Conservation (phyloP, 2,113 vertebrate species). For the Esox niger region DNA sequence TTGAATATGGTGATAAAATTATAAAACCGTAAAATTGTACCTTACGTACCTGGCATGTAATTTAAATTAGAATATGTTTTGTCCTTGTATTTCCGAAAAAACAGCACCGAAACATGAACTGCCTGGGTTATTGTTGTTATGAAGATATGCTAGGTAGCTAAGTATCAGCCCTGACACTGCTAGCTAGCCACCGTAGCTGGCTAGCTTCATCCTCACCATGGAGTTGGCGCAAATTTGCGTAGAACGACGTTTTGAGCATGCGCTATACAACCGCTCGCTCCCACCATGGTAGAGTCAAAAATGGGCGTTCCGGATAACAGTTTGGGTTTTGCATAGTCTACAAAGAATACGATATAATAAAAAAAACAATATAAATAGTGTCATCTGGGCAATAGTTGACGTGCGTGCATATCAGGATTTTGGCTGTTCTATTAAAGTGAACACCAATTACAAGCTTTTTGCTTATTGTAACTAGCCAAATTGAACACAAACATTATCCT, state of each 20-base stretch:
- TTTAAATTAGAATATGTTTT: not conserved
- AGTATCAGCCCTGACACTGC: slow-evolving; percentile 36
- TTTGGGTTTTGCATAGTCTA: no score
- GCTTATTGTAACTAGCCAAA: no score
- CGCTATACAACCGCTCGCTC: slow-evolving; percentile 13
- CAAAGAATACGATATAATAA: no score
- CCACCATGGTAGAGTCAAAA: not conserved
- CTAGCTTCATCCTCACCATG: slow-evolving; percentile 24
- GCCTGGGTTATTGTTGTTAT: slow-evolving; percentile 40
- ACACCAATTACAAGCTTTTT: no score
- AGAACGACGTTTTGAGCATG: slow-evolving; percentile 27
- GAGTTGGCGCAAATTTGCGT: slow-evolving; percentile 44
- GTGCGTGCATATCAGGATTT: no score
- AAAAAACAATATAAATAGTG: no score
- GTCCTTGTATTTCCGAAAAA: not conserved
- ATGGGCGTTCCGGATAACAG: no score
- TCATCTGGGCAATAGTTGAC: no score
- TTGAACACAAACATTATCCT: no score
- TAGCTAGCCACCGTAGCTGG: slow-evolving; percentile 33
- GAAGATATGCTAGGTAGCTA: slow-evolving; percentile 30
- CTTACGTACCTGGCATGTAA: not conserved
- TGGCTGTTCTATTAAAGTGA: no score
- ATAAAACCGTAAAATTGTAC: not conserved
- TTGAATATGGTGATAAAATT: slow-evolving; percentile 19
- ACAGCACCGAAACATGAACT: slow-evolving; percentile 5